Conservation (phyloP, 2,888 invertebrate species). For the Frankliniella intonsa region DNA sequence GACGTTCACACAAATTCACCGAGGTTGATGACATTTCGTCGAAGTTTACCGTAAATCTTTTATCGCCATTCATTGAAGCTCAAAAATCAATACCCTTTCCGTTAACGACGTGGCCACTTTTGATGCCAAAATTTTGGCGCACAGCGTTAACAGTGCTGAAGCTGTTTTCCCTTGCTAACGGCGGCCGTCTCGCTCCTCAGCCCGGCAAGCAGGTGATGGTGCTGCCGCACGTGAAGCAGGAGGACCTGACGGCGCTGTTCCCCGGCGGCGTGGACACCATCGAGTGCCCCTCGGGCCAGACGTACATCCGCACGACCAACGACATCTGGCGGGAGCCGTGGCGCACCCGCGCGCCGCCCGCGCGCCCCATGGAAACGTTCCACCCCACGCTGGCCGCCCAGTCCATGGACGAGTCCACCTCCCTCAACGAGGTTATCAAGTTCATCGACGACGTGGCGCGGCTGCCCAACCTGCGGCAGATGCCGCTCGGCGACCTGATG, state of each 20-base stretch:
- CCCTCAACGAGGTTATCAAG: slow-evolving; percentile 19
- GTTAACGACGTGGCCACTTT: too few relatives aligned
- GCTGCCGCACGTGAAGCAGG: slow-evolving; percentile 46
- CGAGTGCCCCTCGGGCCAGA: slow-evolving; percentile 49
- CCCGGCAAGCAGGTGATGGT: slow-evolving; percentile 50
- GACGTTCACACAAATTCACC: too few relatives aligned
- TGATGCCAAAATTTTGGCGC: background rate
- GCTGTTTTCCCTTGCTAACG: too few relatives aligned
- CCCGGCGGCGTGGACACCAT: slow-evolving; percentile 45
- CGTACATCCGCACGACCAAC: slow-evolving; percentile 45
- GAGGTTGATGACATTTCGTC: too few relatives aligned
- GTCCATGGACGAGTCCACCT: slow-evolving; percentile 13
- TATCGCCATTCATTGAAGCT: too few relatives aligned
- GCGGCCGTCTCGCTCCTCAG: slow-evolving; percentile 32
- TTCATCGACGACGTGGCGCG: slow-evolving; percentile 17
- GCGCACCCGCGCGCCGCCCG: background rate
- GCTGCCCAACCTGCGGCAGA: slow-evolving; percentile 15
- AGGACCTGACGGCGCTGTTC: slow-evolving; percentile 46
- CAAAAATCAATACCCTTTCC: too few relatives aligned
- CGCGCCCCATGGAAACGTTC: background rate
- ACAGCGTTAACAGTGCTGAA: background rate
- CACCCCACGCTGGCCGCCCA: slow-evolving; percentile 3
- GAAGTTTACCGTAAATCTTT: too few relatives aligned
- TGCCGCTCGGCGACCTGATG: slow-evolving; percentile 2
- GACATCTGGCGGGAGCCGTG: slow-evolving; percentile 31